A percentile compares a stretch with the other conserved stretches of the same genome.
Evolutionary conservation across 2,888 invertebrate genomes (phyloP).

Genomic region (Steromphala cineraria): DNA sequence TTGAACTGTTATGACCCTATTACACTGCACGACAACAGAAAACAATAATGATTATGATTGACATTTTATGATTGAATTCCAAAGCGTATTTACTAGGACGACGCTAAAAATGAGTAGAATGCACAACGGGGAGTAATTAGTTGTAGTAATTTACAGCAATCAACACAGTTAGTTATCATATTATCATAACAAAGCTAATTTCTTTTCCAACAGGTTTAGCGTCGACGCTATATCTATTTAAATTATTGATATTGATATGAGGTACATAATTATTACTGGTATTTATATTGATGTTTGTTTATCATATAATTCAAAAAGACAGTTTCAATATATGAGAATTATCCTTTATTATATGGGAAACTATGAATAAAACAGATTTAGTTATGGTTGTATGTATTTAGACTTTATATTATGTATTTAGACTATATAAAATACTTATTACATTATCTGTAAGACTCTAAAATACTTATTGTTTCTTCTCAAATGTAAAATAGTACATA

Average conservation of each 20-base stretch:
- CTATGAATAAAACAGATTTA: too few relatives aligned
- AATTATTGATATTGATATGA: neutral
- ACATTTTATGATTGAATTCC: neutral
- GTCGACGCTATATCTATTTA: neutral
- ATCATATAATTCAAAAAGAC: too few relatives aligned
- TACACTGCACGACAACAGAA: neutral
- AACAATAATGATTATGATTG: neutral
- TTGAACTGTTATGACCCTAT: too few relatives aligned
- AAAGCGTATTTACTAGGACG: neutral
- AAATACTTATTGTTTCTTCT: too few relatives aligned
- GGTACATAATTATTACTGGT: neutral
- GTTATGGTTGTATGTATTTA: too few relatives aligned
- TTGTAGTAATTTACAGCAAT: neutral
- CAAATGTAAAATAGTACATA: too few relatives aligned
- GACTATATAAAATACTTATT: too few relatives aligned
- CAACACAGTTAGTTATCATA: neutral
- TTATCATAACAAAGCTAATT: neutral
- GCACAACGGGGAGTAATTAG: slow-evolving; percentile 9
- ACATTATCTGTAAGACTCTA: too few relatives aligned
- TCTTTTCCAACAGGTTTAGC: neutral
- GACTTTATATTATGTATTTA: too few relatives aligned
- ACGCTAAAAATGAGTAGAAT: neutral
- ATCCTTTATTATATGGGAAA: too few relatives aligned
- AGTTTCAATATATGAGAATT: too few relatives aligned
- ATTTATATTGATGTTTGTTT: neutral